Conservation (phyloP, 2,797 vertebrate genomes). For the Anguilla obscura region DNA sequence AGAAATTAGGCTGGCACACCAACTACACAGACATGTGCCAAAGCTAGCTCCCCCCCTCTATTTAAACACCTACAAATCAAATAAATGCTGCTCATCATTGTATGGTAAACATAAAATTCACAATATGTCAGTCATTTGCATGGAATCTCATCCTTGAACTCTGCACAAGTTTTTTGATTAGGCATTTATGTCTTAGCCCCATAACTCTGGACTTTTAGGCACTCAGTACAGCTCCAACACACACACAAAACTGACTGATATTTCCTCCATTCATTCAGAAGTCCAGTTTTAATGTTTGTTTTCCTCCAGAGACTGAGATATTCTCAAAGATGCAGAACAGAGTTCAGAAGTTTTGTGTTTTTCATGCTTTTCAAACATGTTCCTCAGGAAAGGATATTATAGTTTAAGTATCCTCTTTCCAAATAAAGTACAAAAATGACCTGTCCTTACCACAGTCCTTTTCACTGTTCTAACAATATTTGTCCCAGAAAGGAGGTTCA, state of each 20-base stretch:
- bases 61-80: slow-evolving; percentile 54
- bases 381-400: slow-evolving; percentile 53
- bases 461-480: slow-evolving; percentile 68
- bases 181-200: slow-evolving; percentile 56
- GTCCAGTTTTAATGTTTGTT: slow-evolving; percentile 47
- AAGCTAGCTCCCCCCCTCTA: slow-evolving; percentile 1
- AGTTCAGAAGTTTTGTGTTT: slow-evolving; percentile 72
- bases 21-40: slow-evolving; percentile 39
- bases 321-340: slow-evolving; percentile 63
- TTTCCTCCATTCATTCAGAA: slow-evolving; percentile 56
- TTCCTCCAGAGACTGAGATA: slow-evolving; percentile 53
- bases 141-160: slow-evolving; percentile 55
- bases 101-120: slow-evolving; percentile 72
- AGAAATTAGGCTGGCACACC: slow-evolving; percentile 40
- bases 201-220: slow-evolving; percentile 50
- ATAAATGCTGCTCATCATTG: slow-evolving; percentile 71
- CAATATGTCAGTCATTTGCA: slow-evolving; percentile 52
- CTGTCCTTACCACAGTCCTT: slow-evolving; percentile 64
- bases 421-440: slow-evolving; percentile 51
- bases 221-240: slow-evolving; percentile 51
- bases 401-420: slow-evolving; percentile 48
- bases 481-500: slow-evolving; percentile 64
- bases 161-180: slow-evolving; percentile 58
- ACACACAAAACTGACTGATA: slow-evolving; percentile 50
- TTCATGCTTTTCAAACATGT: slow-evolving; percentile 35